A percentile compares a stretch with the other conserved stretches of the same genome.
phyloP scores from a whole-genome alignment of 2,797 vertebrate species.

The Enteromius radiatus region DNA sequence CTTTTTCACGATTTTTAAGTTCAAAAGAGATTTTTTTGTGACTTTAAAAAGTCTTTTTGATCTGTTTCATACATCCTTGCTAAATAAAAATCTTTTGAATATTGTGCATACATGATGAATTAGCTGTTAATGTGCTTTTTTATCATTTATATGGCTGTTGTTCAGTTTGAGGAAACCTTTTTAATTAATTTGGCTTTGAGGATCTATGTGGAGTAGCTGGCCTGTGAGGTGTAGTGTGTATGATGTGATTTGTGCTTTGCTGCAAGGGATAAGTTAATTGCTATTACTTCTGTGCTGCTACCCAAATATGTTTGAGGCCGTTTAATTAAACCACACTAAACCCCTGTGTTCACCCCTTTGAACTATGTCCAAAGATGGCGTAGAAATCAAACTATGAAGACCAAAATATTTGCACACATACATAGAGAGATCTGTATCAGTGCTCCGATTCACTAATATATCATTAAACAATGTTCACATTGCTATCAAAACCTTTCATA shows the following conservation, averaged over 20 bases:
- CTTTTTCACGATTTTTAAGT: background rate
- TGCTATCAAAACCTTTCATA: background rate
- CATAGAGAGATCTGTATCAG: background rate
- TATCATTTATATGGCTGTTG: background rate
- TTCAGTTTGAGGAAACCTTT: conserved; percentile 10
- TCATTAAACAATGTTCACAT: background rate
- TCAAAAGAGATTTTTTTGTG: background rate
- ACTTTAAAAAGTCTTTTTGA: background rate
- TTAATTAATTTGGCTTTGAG: conserved; percentile 30
- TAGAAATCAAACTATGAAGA: background rate
- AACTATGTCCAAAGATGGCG: conserved; percentile 17
- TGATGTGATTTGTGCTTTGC: conserved; percentile 25
- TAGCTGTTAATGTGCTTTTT: background rate
- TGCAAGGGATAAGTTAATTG: conserved; percentile 42
- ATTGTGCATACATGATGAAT: background rate
- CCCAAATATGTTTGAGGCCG: conserved; percentile 16
- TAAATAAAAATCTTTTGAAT: background rate
- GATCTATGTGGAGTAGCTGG: conserved; percentile 18
- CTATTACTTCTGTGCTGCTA: conserved; percentile 17
- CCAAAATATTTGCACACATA: background rate
- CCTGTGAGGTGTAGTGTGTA: conserved; percentile 3
- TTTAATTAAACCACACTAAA: conserved; percentile 36
- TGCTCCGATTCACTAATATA: background rate
- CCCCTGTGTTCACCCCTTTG: conserved; percentile 36
- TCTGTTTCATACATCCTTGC: background rate